phyloP scores from a whole-genome alignment of 2,113 vertebrate species.

The Brachyistius frenatus region DNA sequence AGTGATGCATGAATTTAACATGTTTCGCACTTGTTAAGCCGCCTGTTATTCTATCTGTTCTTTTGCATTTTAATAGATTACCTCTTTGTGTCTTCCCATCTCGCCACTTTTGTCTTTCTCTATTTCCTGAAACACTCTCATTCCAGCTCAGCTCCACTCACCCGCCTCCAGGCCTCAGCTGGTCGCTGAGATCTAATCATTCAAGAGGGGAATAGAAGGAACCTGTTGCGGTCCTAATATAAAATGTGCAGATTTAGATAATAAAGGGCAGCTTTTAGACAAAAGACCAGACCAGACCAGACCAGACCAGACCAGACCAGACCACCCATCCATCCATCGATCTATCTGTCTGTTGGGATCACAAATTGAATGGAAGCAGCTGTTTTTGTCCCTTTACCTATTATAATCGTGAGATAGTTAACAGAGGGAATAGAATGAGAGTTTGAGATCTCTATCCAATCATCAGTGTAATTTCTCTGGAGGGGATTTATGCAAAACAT shows the following conservation, averaged over 20 bases:
- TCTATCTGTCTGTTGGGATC: background rate
- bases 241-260: slow-evolving; percentile 43
- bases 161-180: slow-evolving; percentile 34
- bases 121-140: slow-evolving; percentile 2
- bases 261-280: slow-evolving; percentile 14
- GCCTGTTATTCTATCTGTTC: background rate
- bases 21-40: background rate
- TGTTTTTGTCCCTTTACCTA: slow-evolving; percentile 23
- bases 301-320: slow-evolving; percentile 23
- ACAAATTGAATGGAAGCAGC: slow-evolving; percentile 29
- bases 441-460: slow-evolving; percentile 23
- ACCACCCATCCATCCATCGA: background rate
- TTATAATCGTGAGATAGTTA: background rate
- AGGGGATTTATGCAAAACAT: slow-evolving; percentile 41
- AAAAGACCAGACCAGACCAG: slow-evolving; percentile 26
- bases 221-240: slow-evolving; percentile 13
- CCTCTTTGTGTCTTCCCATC: background rate
- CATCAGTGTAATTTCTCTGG: slow-evolving; percentile 15
- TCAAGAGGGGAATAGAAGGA: background rate
- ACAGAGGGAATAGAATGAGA: background rate
- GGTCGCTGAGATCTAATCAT: slow-evolving; percentile 38
- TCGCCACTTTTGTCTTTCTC: background rate
- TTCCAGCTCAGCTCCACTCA: background rate
- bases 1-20: no score
- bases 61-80: background rate